These are phyloP conservation scores for Ophion slaviceki DNA, from an alignment of 2,888 invertebrate species.

Conservation along the genomic window DNA sequence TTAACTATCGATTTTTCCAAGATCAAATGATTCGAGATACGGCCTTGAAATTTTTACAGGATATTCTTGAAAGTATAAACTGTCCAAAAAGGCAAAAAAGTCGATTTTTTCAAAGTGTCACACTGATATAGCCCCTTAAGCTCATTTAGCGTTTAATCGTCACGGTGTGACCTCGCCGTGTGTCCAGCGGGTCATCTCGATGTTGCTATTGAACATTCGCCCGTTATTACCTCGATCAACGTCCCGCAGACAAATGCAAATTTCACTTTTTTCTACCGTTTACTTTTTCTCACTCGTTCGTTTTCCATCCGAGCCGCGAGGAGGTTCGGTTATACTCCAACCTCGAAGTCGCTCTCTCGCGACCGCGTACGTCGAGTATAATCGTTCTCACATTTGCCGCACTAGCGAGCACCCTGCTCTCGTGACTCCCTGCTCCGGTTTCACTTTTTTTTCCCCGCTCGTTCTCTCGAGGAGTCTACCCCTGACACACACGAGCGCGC, in stretches of 20 bases:
- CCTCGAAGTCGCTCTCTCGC: background rate
- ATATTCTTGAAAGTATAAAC: too few relatives aligned
- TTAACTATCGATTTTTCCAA: too few relatives aligned
- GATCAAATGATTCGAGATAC: too few relatives aligned
- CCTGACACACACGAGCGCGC: constrained; percentile 35
- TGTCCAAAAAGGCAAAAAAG: too few relatives aligned
- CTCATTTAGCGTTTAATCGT: background rate
- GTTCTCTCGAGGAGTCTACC: constrained; percentile 8
- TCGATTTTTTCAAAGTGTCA: too few relatives aligned
- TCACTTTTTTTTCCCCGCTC: constrained; percentile 47
- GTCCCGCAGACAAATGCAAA: constrained; percentile 23
- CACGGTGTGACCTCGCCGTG: constrained; percentile 19
- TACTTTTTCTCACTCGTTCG: constrained; percentile 3
- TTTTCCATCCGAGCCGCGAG: background rate
- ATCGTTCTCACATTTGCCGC: constrained; percentile 61
- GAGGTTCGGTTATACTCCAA: constrained; percentile 12
- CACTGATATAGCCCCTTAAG: background rate
- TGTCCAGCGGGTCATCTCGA: background rate
- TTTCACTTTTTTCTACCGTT: constrained; percentile 20
- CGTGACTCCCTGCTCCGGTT: constrained; percentile 38
- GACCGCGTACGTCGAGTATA: constrained; percentile 30
- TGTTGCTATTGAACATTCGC: constrained; percentile 1
- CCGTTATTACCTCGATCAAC: background rate
- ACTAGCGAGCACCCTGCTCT: constrained; percentile 42
- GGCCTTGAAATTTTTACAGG: too few relatives aligned